Base-by-base conservation (phyloP, 1,140 invertebrate species). In the Trachymyrmex septentrionalis region DNA sequence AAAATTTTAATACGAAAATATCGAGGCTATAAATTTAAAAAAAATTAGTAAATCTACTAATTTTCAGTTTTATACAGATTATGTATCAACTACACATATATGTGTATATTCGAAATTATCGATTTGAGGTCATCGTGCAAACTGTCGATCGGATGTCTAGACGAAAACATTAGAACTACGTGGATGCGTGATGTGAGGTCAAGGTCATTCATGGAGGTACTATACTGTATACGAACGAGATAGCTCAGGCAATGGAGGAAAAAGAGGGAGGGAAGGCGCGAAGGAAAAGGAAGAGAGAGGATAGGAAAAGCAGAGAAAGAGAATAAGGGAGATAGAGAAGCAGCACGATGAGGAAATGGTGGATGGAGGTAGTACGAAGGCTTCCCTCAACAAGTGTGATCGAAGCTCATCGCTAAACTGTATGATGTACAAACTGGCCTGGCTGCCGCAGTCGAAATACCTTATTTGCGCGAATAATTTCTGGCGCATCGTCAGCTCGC, bases 121-220 rank as follows among this genome's bases (percentile, higher is more conserved):
- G 34, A 6, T 38, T 14, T 10, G 59, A 38, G 50, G 1, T 9
- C 50, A 44, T 55, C 21, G 5, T 2, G 30, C 14, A 21, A 30
- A n/a, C n/a, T 6, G 38, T 57, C 7, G 24, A 16, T 30, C 2
- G 16, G 4, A 48, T n/a, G 59, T 30, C 57, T 61, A 90, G 90
- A 89, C 80, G 78, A 86, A 87, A 86, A 80, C 88, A 78, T 88
- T 86, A 91, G 91, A 92, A 94, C 90, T 92, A 93, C 86, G 91
- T 91, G 93, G 90, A 94, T 93, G 92, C 93, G n/a, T n/a, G 92
- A 92, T 85, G 92, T 93, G 93, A 93, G 94, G 94, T 95, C 94
- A 95, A 92, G 94, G 94, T 94, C 92, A 90, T 75, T 87, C 86
- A 89, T 71, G 86, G 88, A 90, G 90, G 85, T 84, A 71, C 76